These are phyloP conservation scores for Propsilocerus akamusi DNA, from an alignment of 1,140 invertebrate species.

Conservation along the genomic window DNA sequence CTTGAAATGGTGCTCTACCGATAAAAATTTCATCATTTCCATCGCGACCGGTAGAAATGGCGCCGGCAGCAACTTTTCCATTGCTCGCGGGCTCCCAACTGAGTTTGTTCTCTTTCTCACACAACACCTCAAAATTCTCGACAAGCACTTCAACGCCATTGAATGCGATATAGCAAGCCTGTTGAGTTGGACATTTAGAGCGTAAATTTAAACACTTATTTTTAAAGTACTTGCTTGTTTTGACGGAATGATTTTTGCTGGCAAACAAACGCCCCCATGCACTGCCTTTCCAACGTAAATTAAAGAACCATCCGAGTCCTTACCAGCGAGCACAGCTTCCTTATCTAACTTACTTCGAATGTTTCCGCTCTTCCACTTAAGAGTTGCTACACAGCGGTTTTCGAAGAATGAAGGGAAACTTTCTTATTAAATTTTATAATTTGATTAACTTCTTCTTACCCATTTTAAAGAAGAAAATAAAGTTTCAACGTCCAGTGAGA, in stretches of 20 bases:
- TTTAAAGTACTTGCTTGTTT: conserved; percentile 14
- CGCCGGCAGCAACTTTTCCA: conserved; percentile 29
- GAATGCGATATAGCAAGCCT: too few relatives aligned
- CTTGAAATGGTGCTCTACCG: conserved; percentile 32
- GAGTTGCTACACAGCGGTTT: too few relatives aligned
- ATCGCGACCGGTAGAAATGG: conserved; percentile 34
- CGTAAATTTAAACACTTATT: too few relatives aligned
- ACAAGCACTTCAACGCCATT: background rate
- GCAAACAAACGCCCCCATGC: conserved; percentile 30
- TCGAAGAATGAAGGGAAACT: too few relatives aligned
- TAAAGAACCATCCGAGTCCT: conserved; percentile 29
- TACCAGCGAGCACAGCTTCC: background rate
- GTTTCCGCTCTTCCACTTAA: background rate
- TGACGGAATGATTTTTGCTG: background rate
- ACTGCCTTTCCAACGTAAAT: conserved; percentile 39
- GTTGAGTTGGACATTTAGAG: too few relatives aligned
- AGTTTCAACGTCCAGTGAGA: too few relatives aligned
- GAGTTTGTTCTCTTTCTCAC: conserved; percentile 12
- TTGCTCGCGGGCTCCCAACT: conserved; percentile 25
- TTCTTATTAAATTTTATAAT: too few relatives aligned
- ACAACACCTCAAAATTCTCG: conserved; percentile 8
- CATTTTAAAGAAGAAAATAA: too few relatives aligned
- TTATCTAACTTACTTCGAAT: too few relatives aligned
- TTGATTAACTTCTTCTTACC: too few relatives aligned
- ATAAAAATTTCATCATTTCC: conserved; percentile 34